A percentile compares a stretch with the other conserved stretches of the same genome.
Evolutionary conservation across 2,113 vertebrate genomes (phyloP).

Genomic region (Struthidea cinerea): DNA sequence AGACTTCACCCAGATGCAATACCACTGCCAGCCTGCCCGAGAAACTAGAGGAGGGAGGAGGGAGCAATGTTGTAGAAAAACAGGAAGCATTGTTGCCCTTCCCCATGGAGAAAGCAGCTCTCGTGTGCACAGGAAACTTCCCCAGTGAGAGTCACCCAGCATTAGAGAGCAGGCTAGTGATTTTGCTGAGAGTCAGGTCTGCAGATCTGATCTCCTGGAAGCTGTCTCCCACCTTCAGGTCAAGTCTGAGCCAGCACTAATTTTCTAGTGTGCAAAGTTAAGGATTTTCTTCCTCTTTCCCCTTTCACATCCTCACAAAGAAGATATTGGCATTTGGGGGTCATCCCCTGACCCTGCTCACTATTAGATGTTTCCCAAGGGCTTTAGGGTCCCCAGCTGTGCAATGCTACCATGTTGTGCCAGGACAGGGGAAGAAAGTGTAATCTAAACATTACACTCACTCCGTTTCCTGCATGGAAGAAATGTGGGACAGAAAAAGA

Average conservation of each 20-base stretch:
- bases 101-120: not conserved
- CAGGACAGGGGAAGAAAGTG: not conserved
- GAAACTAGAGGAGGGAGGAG: not conserved
- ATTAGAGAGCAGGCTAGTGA: rapidly evolving
- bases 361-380: not conserved
- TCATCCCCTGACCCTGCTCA: not conserved
- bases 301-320: not conserved
- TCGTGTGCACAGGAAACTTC: not conserved
- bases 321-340: not conserved
- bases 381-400: not conserved
- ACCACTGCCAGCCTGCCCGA: not conserved
- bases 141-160: not conserved
- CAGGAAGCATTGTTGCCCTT: not conserved
- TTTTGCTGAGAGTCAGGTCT: not conserved
- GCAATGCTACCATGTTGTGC: not conserved
- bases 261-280: not conserved
- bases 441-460: not conserved
- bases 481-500: not conserved
- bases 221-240: not conserved
- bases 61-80: not conserved
- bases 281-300: not conserved
- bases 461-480: not conserved
- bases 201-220: not conserved
- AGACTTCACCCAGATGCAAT: not conserved
- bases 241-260: not conserved